A percentile compares a stretch with the other conserved stretches of the same genome.
Conservation (phyloP, 2,113 vertebrate species). For the Noturus placidus region DNA sequence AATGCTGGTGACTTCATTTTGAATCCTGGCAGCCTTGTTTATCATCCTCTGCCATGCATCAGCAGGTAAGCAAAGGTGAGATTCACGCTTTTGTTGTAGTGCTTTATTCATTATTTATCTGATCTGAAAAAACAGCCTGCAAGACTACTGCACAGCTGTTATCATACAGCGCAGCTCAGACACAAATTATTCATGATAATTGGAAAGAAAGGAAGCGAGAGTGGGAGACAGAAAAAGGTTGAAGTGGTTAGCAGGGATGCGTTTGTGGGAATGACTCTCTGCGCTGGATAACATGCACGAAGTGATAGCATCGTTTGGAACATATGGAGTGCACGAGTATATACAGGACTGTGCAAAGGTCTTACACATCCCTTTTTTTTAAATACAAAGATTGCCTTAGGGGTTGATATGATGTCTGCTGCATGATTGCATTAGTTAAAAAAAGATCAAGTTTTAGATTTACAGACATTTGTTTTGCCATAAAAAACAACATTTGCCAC, state of each 20-base stretch:
- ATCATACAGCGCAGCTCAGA: slow-evolving; percentile 67
- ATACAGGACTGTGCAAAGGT: neutral
- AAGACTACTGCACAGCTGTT: slow-evolving; percentile 76
- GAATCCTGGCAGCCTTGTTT: neutral
- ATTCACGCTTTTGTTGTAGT: slow-evolving; percentile 70
- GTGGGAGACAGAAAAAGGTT: slow-evolving; percentile 64
- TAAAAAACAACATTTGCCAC: neutral
- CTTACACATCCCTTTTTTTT: neutral
- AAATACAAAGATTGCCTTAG: neutral
- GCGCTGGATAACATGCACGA: slow-evolving; percentile 20
- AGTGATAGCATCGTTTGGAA: slow-evolving; percentile 4
- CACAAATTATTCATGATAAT: slow-evolving; percentile 77
- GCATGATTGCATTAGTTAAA: neutral
- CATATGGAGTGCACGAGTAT: neutral
- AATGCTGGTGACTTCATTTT: too few species aligned
- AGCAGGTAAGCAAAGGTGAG: slow-evolving; percentile 16
- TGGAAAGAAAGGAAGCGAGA: slow-evolving; percentile 64
- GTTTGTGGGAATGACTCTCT: slow-evolving; percentile 43
- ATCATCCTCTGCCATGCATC: neutral
- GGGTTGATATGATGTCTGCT: neutral
- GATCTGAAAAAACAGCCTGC: slow-evolving; percentile 76
- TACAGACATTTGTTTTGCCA: neutral
- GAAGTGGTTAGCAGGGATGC: slow-evolving; percentile 56
- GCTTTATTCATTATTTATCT: slow-evolving; percentile 79
- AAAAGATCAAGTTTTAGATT: neutral